These are phyloP conservation scores for Aspidiotus rigidus DNA, from an alignment of 2,888 invertebrate genomes.

Conservation along the genomic window DNA sequence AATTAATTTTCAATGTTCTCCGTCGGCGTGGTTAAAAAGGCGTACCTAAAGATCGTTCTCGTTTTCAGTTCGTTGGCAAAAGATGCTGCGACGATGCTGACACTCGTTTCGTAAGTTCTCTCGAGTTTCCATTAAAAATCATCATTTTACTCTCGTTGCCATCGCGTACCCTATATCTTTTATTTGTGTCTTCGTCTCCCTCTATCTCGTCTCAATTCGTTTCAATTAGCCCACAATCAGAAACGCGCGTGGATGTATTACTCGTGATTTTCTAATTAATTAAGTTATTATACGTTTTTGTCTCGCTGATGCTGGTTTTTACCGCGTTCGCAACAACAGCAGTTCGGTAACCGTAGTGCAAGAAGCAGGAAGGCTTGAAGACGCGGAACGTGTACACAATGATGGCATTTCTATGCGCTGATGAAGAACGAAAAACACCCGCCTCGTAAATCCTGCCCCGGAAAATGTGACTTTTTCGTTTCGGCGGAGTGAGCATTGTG, in stretches of 20 bases:
- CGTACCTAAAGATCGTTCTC: no score
- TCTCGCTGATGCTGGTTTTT: background rate
- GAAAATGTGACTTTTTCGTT: constrained; percentile 31
- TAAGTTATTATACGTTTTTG: background rate
- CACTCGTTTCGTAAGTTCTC: background rate
- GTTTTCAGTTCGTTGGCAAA: no score
- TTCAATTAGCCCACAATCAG: constrained; percentile 1
- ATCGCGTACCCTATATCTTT: background rate
- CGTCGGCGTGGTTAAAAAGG: no score
- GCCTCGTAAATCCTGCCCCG: constrained; percentile 25
- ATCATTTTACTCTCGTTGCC: background rate
- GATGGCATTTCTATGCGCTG: no score
- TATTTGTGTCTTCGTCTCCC: no score
- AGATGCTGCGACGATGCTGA: background rate
- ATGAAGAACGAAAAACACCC: constrained; percentile 15
- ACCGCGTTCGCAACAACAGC: background rate
- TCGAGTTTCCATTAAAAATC: background rate
- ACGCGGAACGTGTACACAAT: background rate
- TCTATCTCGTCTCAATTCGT: background rate
- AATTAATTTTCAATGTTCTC: no score
- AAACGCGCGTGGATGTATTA: background rate
- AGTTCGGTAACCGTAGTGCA: background rate
- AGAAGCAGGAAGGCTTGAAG: background rate
- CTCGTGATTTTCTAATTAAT: background rate
- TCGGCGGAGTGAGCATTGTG: constrained; percentile 1